These are phyloP conservation scores for Onychostoma macrolepis DNA, from an alignment of 2,113 vertebrate genomes.

Conservation along the genomic window DNA sequence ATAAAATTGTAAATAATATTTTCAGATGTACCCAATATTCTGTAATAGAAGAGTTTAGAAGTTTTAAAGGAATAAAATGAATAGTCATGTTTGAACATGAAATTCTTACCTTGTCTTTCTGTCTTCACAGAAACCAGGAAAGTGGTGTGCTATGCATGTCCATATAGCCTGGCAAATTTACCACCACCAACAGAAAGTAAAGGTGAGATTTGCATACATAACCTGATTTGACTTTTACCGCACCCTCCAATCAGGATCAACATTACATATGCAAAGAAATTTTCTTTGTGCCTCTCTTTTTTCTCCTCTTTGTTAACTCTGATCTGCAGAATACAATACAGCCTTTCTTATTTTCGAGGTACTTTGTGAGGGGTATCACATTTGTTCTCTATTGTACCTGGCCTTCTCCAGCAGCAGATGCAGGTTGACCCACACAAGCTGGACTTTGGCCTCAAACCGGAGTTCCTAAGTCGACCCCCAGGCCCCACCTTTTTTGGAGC, in stretches of 20 bases:
- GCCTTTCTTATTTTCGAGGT: neutral
- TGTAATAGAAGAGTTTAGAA: neutral
- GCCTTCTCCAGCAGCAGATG: conserved; percentile 92
- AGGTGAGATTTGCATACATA: conserved; percentile 80
- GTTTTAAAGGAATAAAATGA: neutral
- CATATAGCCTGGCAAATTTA: conserved; percentile 99
- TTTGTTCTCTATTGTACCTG: conserved; percentile 55
- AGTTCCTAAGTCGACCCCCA: conserved; percentile 93
- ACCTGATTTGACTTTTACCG: neutral
- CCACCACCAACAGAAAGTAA: conserved; percentile 98
- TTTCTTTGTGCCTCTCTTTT: neutral
- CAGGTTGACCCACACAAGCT: conserved; percentile 98
- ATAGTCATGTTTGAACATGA: neutral
- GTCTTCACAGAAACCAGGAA: conserved; percentile 91
- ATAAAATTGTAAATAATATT: neutral
- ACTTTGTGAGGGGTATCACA: neutral
- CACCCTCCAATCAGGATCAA: neutral
- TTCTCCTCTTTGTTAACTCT: neutral
- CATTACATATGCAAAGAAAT: neutral
- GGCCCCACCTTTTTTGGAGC: conserved; percentile 93
- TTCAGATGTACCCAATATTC: neutral
- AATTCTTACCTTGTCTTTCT: conserved; percentile 49
- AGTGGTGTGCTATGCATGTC: conserved; percentile 98
- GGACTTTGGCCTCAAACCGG: conserved; percentile 96
- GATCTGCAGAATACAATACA: neutral